These are phyloP conservation scores for Aspidapion aeneum DNA, from an alignment of 2,888 invertebrate species.

Conservation along the genomic window DNA sequence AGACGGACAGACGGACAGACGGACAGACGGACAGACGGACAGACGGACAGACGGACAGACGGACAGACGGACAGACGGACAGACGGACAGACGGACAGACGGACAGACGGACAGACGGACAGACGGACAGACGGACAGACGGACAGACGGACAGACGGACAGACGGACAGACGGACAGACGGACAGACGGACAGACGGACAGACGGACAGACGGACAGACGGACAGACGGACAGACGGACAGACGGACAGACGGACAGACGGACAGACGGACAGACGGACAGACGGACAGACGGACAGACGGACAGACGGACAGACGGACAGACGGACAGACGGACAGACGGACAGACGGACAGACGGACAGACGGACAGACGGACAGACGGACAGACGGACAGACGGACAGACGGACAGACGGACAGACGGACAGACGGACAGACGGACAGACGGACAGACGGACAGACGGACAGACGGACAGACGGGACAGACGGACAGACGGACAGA, in stretches of 20 bases:
- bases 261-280: conserved; percentile 15
- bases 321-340: too few species aligned
- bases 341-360: conserved; percentile 14
- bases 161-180: conserved; percentile 16
- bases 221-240: conserved; percentile 16
- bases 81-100: conserved; percentile 10
- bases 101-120: conserved; percentile 13
- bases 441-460: conserved; percentile 10
- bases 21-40: too few species aligned
- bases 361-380: conserved; percentile 16
- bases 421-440: too few species aligned
- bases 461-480: too few species aligned
- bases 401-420: conserved; percentile 13
- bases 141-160: conserved; percentile 16
- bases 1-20: too few species aligned
- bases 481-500: too few species aligned
- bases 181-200: conserved; percentile 16
- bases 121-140: conserved; percentile 17
- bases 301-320: conserved; percentile 16
- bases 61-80: conserved; percentile 12
- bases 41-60: conserved; percentile 16
- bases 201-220: conserved; percentile 16
- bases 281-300: too few species aligned
- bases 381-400: conserved; percentile 15
- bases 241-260: conserved; percentile 16